Conservation (phyloP, 2,797 vertebrate genomes). For the Bufotes viridis region DNA sequence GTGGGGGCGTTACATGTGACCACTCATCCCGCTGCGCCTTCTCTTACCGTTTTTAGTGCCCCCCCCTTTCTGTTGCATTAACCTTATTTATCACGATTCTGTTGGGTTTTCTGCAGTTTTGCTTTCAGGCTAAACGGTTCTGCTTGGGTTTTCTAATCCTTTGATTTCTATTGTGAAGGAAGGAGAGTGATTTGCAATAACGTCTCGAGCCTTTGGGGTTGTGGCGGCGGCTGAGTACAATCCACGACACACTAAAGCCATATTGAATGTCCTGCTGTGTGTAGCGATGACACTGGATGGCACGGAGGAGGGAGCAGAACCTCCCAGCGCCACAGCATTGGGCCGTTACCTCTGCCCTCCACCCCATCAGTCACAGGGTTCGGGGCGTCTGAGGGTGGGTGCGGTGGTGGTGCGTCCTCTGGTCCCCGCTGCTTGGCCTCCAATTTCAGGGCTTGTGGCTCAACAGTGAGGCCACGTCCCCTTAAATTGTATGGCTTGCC, state of each 20-base stretch:
- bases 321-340: not conserved
- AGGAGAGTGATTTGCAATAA: slow-evolving; percentile 83
- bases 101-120: not conserved
- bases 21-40: slow-evolving; percentile 69
- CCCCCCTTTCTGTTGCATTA: not conserved
- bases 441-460: not conserved
- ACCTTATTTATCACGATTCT: slow-evolving; percentile 50
- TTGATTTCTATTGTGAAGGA: slow-evolving; percentile 66
- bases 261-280: slow-evolving; percentile 71
- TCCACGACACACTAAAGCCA: slow-evolving; percentile 76
- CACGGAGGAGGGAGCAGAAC: not conserved
- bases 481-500: not conserved
- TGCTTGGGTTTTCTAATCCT: slow-evolving; percentile 65
- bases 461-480: not conserved
- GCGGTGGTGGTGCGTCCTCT: not conserved
- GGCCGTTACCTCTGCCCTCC: not conserved
- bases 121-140: slow-evolving; percentile 52
- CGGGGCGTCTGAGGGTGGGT: no score
- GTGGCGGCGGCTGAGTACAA: slow-evolving; percentile 51
- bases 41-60: slow-evolving; percentile 59
- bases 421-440: not conserved
- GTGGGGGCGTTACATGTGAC: slow-evolving; percentile 71
- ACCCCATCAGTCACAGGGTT: not conserved
- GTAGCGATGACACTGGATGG: slow-evolving; percentile 59
- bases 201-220: slow-evolving; percentile 66